Percentiles rank a stretch among this genome's conserved stretches.
Evolutionary conservation across 2,113 vertebrate species (phyloP).

Genomic region (Callorhinus ursinus): DNA sequence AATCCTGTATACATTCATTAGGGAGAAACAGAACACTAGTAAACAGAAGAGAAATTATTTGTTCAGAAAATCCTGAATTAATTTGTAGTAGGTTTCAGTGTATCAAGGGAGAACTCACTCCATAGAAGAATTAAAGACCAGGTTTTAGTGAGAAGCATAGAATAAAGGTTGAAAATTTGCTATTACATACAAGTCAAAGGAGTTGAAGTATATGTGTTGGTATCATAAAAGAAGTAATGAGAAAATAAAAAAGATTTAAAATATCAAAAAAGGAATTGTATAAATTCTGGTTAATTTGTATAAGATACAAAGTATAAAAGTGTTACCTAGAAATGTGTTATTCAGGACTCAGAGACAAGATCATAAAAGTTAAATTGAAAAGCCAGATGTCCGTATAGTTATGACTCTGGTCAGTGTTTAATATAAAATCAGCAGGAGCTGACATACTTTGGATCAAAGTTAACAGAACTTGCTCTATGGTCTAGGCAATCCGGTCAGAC

Average conservation of each 20-base stretch:
- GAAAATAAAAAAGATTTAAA: background rate
- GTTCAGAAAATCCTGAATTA: background rate
- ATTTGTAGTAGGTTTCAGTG: background rate
- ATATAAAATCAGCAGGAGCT: background rate
- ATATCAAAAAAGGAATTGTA: background rate
- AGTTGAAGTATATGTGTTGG: background rate
- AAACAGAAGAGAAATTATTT: background rate
- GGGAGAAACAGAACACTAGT: background rate
- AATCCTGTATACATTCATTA: background rate
- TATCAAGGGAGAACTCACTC: background rate
- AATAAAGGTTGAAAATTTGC: background rate
- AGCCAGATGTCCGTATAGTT: background rate
- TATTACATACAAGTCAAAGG: background rate
- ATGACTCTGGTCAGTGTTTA: background rate
- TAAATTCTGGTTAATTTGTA: background rate
- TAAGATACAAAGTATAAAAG: background rate
- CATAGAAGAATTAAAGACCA: background rate
- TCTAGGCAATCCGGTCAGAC: background rate
- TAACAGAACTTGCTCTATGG: background rate
- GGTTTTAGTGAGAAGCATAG: background rate
- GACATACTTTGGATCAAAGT: background rate
- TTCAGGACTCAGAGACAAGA: background rate
- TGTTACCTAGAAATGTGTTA: background rate
- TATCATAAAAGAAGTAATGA: background rate
- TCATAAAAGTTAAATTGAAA: background rate